Evolutionary conservation across 2,797 vertebrate species (phyloP).

Genomic region (Florisuga fusca): DNA sequence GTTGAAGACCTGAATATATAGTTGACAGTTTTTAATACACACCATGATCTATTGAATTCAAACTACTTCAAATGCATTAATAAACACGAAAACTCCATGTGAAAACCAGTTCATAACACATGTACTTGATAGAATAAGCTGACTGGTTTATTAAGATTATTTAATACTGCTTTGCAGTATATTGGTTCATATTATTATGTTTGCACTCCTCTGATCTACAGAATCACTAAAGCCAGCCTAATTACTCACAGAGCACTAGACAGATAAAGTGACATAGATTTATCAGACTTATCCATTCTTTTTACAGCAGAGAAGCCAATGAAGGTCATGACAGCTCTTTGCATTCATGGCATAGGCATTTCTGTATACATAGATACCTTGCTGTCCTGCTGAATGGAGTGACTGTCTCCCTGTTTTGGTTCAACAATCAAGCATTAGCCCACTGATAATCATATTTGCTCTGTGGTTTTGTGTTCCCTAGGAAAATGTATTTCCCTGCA

Average conservation of each 20-base stretch:
- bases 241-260: not conserved
- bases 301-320: not conserved
- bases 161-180: not conserved
- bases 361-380: not conserved
- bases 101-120: not conserved
- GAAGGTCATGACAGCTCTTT: not conserved
- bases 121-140: not conserved
- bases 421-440: not conserved
- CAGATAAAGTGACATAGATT: not conserved
- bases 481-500: constrained; percentile 23
- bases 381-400: not conserved
- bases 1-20: not conserved
- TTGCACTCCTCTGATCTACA: not conserved
- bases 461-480: not conserved
- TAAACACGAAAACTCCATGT: not conserved
- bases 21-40: not conserved
- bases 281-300: not conserved
- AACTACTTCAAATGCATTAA: not conserved
- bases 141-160: not conserved
- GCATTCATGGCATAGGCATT: not conserved
- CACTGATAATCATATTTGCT: not conserved
- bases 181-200: not conserved
- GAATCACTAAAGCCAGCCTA: not conserved
- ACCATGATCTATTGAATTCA: not conserved
- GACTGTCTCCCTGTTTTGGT: not conserved